Base-by-base conservation (phyloP, 2,113 vertebrate genomes). In the Manacus vitellinus region DNA sequence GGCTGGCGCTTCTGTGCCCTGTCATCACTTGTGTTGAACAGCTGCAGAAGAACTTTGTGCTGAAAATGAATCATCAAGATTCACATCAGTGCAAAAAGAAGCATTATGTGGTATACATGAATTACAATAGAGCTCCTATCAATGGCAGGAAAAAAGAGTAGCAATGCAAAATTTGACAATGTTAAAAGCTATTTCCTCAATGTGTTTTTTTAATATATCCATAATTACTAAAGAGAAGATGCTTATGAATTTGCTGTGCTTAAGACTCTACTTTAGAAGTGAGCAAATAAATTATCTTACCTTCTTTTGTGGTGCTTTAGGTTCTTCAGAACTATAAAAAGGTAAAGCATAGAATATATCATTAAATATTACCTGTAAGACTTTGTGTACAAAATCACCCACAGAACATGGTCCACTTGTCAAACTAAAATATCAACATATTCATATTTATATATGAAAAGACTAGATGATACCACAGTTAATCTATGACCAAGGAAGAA, bases 11-110 rank as follows among this genome's bases (percentile, higher is more conserved):
- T 99, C 96, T 99, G 99, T 56, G 98, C 97, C 96, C 98, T 98
- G 91, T 99, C 99, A 39, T 99, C 99, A 12, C 98, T 98, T 62
- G 98, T 98, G 92, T 98, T 99, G 96, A 99, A 99, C 91, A 99
- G 98, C 72, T 99, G 98, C 96, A 99, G 94, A 43, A 99, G 98
- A 92, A 99, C 98, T 98, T 99, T 99, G 98, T 99, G 99, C 99
- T 99, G 97, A 95, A 95, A 92, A 89, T 70, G 12, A 95, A 96
- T 23, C 47, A 85, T 12, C 28, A 31, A 51, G 66, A 74, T 30
- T 76, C 59, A 39, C 12, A 51, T 75, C 12, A 84, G 67, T 54
- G 37, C 30, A 82, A 46, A 61, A 87, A 76, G 33, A 88, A 94
- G 67, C 15, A 55, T 31, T 18, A 33, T 13, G 16, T 8, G 2